Percentiles rank a stretch among this genome's conserved stretches.
phyloP scores from a whole-genome alignment of 2,888 invertebrate genomes.

The Hoplodrina blanda region DNA sequence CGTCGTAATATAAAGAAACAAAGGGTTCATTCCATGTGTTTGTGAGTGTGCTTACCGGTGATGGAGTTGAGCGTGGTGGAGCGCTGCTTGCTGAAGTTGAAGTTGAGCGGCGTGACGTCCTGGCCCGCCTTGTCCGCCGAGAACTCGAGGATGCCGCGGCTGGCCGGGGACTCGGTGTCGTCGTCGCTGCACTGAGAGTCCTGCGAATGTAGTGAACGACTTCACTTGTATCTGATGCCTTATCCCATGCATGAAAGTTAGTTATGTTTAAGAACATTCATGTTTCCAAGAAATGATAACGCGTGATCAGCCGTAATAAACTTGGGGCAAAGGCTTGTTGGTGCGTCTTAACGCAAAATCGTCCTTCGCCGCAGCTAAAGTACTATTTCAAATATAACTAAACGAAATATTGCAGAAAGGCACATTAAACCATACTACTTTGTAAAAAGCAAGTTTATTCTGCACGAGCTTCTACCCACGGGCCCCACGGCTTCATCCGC shows the following conservation, averaged over 20 bases:
- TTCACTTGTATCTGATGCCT: neutral
- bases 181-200: constrained; percentile 89
- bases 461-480: too few species aligned
- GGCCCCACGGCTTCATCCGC: too few species aligned
- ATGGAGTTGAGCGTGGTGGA: constrained; percentile 94
- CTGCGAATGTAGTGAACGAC: constrained; percentile 66
- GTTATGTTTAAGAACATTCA: neutral
- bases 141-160: constrained; percentile 95
- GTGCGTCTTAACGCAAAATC: too few species aligned
- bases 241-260: neutral
- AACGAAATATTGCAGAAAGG: too few species aligned
- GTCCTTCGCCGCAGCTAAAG: too few species aligned
- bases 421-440: too few species aligned
- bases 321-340: too few species aligned
- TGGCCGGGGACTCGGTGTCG: constrained; percentile 88
- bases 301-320: too few species aligned
- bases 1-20: constrained; percentile 60
- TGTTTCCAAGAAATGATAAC: neutral
- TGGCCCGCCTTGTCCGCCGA: constrained; percentile 96
- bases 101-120: constrained; percentile 96
- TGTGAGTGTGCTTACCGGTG: constrained; percentile 89
- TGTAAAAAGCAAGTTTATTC: too few species aligned
- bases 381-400: too few species aligned
- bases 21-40: constrained; percentile 67
- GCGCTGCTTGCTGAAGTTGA: constrained; percentile 93